Evolutionary conservation across 2,888 invertebrate species (phyloP).

Genomic region (Isotomurus palustris): DNA sequence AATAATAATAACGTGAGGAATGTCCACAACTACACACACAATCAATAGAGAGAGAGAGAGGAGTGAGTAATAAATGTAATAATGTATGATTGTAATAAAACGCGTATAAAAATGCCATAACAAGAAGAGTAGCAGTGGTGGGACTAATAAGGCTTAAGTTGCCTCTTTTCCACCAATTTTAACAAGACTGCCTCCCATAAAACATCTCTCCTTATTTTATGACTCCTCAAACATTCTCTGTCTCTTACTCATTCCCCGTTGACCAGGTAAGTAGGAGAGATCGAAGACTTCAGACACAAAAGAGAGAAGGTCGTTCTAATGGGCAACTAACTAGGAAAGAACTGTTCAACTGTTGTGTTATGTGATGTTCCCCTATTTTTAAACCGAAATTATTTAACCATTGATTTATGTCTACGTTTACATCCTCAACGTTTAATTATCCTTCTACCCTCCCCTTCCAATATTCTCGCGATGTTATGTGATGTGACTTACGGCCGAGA

Average conservation of each 20-base stretch:
- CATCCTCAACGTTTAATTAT: constrained; percentile 44
- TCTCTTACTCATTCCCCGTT: no score
- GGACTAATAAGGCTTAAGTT: constrained; percentile 1
- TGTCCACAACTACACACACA: constrained; percentile 1
- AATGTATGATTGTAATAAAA: constrained; percentile 8
- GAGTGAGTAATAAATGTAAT: constrained; percentile 8
- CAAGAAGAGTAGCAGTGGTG: neutral
- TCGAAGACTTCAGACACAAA: no score
- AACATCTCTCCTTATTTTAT: neutral
- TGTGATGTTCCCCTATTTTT: constrained; percentile 37
- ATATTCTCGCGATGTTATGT: neutral
- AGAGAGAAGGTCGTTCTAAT: no score
- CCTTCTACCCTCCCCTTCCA: constrained; percentile 13
- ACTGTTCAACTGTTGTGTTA: neutral
- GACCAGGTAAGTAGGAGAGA: no score
- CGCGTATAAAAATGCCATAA: constrained; percentile 13
- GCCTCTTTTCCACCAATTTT: neutral
- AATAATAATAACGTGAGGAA: constrained; percentile 3
- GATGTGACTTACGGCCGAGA: constrained; percentile 1
- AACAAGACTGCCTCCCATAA: neutral
- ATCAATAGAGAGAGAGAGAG: neutral
- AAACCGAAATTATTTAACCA: constrained; percentile 45
- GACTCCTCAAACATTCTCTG: constrained; percentile 8
- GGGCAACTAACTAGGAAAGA: no score
- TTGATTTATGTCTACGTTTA: constrained; percentile 46